A percentile compares a stretch with the other conserved stretches of the same genome.
phyloP scores from a whole-genome alignment of 2,113 vertebrate genomes.

The Donacobius atricapilla region DNA sequence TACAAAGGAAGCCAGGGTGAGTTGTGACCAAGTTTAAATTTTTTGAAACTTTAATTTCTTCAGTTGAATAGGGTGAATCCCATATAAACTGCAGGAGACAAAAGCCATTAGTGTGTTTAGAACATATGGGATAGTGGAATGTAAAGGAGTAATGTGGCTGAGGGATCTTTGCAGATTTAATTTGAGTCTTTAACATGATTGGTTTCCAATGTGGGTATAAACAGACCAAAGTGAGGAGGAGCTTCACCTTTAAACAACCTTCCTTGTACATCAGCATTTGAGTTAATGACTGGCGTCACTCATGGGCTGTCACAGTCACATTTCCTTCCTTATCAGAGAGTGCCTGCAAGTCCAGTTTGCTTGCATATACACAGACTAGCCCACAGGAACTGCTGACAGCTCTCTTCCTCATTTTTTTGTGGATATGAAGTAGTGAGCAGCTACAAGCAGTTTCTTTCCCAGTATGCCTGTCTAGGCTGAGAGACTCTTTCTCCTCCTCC shows the following conservation, averaged over 20 bases:
- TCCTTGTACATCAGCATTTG: neutral
- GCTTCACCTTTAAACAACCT: neutral
- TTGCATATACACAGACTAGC: neutral
- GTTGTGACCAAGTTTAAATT: neutral
- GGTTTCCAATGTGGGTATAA: neutral
- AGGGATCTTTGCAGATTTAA: neutral
- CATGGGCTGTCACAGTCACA: accelerated
- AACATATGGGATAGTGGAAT: neutral
- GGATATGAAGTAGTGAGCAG: neutral
- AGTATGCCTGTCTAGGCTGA: neutral
- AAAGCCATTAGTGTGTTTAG: neutral
- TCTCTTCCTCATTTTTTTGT: neutral
- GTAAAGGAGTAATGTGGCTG: neutral
- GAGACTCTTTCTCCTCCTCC: neutral
- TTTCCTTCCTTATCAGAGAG: neutral
- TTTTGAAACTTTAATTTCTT: neutral
- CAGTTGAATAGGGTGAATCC: neutral
- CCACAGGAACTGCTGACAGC: neutral
- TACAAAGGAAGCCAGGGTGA: neutral
- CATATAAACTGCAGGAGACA: neutral
- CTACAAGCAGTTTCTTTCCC: neutral
- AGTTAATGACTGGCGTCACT: neutral
- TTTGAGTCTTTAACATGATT: neutral
- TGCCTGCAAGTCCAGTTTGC: neutral
- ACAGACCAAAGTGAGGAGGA: neutral